These are phyloP conservation scores for Drusus annulatus DNA, from an alignment of 1,140 invertebrate genomes.

Conservation along the genomic window DNA sequence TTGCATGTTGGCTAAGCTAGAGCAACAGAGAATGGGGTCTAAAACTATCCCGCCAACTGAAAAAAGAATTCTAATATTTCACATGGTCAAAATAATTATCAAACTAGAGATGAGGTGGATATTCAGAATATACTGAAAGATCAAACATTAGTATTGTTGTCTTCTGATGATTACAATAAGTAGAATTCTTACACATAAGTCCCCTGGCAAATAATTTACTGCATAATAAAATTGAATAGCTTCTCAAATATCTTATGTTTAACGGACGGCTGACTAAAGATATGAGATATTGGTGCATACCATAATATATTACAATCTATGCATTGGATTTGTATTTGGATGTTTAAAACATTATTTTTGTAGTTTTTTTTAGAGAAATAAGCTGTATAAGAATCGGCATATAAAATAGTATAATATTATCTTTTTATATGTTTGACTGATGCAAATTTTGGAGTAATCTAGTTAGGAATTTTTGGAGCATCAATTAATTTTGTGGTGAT, in stretches of 20 bases:
- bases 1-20: too few relatives aligned
- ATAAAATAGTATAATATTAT: not conserved
- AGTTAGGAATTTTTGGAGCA: too few relatives aligned
- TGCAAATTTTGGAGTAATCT: too few relatives aligned
- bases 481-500: not conserved
- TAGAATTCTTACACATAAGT: constrained; percentile 27
- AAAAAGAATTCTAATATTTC: too few relatives aligned
- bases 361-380: constrained; percentile 10
- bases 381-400: constrained; percentile 2
- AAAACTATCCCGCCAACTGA: too few relatives aligned
- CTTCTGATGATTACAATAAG: not conserved
- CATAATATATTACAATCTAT: constrained; percentile 10
- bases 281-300: constrained; percentile 38
- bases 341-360: constrained; percentile 25
- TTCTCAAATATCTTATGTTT: constrained; percentile 36
- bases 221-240: constrained; percentile 20
- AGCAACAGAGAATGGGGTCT: too few relatives aligned
- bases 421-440: too few relatives aligned
- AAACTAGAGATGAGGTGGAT: not conserved
- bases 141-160: not conserved
- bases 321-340: not conserved
- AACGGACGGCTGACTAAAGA: constrained; percentile 43
- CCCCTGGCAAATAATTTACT: constrained; percentile 21
- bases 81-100: not conserved
- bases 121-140: not conserved